Percentiles rank a stretch among this genome's conserved stretches.
Conservation (phyloP, 2,113 vertebrate species). For the Ochotona princeps region DNA sequence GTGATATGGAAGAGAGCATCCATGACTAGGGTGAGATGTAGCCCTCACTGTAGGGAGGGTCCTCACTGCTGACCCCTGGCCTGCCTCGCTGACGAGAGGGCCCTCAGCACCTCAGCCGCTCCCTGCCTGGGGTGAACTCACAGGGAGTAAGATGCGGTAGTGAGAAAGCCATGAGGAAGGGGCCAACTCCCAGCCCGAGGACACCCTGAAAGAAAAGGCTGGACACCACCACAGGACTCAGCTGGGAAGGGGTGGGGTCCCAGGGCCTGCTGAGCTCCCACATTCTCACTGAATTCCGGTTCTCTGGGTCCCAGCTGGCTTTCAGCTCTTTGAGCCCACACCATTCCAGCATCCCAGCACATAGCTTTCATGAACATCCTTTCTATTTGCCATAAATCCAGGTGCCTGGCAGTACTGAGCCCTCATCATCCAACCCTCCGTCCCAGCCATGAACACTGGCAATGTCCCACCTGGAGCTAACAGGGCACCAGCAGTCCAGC, state of each 20-base stretch:
- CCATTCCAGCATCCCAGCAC: not conserved
- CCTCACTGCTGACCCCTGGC: not conserved
- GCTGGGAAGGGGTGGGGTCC: not conserved
- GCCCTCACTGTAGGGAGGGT: not conserved
- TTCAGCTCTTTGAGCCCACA: not conserved
- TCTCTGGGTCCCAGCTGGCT: not conserved
- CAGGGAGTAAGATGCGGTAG: not conserved
- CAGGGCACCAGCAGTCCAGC: not conserved
- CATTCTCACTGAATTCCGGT: slow-evolving; percentile 19
- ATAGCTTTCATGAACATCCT: too few species aligned
- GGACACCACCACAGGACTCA: not conserved
- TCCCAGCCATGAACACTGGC: too few species aligned
- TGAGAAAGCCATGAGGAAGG: not conserved
- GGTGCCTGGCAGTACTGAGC: slow-evolving; percentile 4
- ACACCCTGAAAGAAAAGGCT: not conserved
- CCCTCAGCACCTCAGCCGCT: not conserved
- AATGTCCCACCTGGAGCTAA: not conserved
- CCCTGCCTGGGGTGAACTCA: not conserved
- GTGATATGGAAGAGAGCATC: too few species aligned
- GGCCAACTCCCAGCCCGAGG: not conserved
- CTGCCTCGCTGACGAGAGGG: not conserved
- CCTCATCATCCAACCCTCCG: not conserved
- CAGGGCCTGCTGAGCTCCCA: not conserved
- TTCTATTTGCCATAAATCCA: too few species aligned
- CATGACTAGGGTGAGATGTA: not conserved